Percentiles rank a stretch among this genome's conserved stretches.
These are phyloP conservation scores for Porites divaricata DNA, from an alignment of 92 coral and sea anemone genomes.

Conservation along the genomic window DNA sequence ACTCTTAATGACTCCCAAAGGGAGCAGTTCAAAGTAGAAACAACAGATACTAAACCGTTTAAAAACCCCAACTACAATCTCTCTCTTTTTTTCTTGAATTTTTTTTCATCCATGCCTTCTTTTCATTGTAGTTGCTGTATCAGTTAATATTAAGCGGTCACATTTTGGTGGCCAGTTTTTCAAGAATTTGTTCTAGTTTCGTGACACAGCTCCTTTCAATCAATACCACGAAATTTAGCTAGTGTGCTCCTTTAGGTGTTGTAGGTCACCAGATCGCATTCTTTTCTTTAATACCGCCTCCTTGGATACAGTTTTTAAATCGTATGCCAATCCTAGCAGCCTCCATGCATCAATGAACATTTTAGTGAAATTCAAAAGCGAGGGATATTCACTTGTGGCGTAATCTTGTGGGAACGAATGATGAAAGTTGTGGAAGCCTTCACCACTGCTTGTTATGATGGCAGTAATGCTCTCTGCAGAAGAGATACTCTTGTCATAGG, in stretches of 20 bases:
- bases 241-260: neutral
- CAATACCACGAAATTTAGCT: neutral
- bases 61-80: too few relatives aligned
- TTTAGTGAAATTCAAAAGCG: slow-evolving; percentile 53
- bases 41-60: too few relatives aligned
- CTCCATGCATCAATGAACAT: slow-evolving; percentile 53
- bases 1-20: too few relatives aligned
- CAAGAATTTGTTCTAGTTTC: too few relatives aligned
- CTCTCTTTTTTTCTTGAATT: too few relatives aligned
- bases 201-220: neutral
- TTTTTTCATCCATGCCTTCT: too few relatives aligned
- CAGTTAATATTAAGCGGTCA: too few relatives aligned
- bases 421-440: slow-evolving; percentile 81
- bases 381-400: slow-evolving; percentile 67
- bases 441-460: slow-evolving; percentile 39
- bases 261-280: slow-evolving; percentile 68
- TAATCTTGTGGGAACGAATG: slow-evolving; percentile 83
- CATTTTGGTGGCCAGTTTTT: too few relatives aligned
- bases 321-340: slow-evolving; percentile 68
- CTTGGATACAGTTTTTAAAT: slow-evolving; percentile 53
- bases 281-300: slow-evolving; percentile 54
- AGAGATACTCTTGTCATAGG: slow-evolving; percentile 69
- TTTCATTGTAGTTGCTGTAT: too few relatives aligned
- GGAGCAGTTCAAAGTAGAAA: too few relatives aligned
- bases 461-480: slow-evolving; percentile 66